phyloP scores from a whole-genome alignment of 2,113 vertebrate genomes.

The Dasyprocta punctata region DNA sequence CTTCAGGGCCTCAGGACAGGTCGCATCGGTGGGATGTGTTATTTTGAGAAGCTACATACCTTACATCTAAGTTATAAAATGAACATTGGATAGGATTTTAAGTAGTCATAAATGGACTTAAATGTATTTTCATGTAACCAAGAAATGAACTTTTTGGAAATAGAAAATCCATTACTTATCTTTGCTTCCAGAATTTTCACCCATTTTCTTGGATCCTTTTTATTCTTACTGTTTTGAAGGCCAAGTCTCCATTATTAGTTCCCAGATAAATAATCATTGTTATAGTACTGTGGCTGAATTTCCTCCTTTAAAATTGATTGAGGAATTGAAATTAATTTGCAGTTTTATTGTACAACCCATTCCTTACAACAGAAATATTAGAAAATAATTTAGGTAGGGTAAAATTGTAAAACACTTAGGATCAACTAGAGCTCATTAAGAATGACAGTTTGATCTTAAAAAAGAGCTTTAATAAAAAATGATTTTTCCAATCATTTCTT shows the following conservation, averaged over 20 bases:
- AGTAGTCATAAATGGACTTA: constrained; percentile 20
- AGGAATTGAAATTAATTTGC: constrained; percentile 55
- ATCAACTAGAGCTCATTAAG: neutral
- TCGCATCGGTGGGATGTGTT: neutral
- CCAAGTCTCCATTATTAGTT: neutral
- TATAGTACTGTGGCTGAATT: neutral
- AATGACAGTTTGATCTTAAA: neutral
- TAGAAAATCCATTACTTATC: constrained; percentile 54
- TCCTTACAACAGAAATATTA: neutral
- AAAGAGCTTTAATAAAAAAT: neutral
- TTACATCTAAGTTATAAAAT: constrained; percentile 1
- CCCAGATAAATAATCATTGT: neutral
- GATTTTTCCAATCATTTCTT: neutral
- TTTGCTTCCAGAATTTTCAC: constrained; percentile 55
- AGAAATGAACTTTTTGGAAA: constrained; percentile 61
- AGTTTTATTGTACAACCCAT: neutral
- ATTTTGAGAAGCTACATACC: neutral
- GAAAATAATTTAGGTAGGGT: neutral
- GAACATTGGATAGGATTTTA: constrained; percentile 46
- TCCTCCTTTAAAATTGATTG: constrained; percentile 23
- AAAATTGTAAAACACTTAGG: neutral
- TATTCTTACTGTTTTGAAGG: constrained; percentile 19
- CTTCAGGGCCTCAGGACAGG: neutral
- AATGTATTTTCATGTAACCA: constrained; percentile 37
- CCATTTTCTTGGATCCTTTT: constrained; percentile 44